These are phyloP conservation scores for Drosophila azteca DNA, from an alignment of 1,140 invertebrate genomes.

Conservation along the genomic window DNA sequence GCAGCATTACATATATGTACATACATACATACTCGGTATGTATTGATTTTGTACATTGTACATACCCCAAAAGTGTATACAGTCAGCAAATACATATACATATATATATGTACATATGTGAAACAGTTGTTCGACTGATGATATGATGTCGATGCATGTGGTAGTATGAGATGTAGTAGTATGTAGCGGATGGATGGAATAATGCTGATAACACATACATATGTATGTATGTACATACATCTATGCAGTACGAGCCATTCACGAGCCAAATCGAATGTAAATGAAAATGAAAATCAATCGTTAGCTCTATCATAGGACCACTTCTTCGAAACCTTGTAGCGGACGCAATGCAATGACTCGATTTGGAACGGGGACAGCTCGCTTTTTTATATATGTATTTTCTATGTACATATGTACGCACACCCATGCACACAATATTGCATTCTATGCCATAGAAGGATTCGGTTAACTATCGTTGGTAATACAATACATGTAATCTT, in stretches of 20 bases:
- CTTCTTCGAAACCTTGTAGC: conserved; percentile 28
- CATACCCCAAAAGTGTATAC: too few relatives aligned
- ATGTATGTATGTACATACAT: conserved; percentile 25
- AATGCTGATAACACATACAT: conserved; percentile 22
- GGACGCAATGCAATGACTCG: conserved; percentile 8
- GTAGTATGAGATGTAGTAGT: conserved; percentile 8
- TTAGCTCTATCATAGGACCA: conserved; percentile 1
- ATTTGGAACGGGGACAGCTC: conserved; percentile 18
- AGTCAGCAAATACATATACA: too few relatives aligned
- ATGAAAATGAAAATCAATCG: conserved; percentile 12
- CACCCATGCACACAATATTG: conserved; percentile 54
- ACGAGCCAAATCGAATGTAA: conserved; percentile 19
- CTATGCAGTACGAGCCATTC: conserved; percentile 9
- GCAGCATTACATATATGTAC: conserved; percentile 18
- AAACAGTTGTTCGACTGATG: too few relatives aligned
- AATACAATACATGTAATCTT: neutral
- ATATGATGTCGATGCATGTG: neutral
- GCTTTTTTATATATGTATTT: neutral
- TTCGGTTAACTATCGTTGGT: conserved; percentile 20
- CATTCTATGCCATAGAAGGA: conserved; percentile 44
- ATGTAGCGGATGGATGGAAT: neutral
- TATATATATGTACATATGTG: too few relatives aligned
- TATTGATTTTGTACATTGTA: too few relatives aligned
- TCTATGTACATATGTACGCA: conserved; percentile 14
- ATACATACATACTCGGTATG: neutral